Evolutionary conservation across 2,888 invertebrate species (phyloP).

Genomic region (Idaea straminata): DNA sequence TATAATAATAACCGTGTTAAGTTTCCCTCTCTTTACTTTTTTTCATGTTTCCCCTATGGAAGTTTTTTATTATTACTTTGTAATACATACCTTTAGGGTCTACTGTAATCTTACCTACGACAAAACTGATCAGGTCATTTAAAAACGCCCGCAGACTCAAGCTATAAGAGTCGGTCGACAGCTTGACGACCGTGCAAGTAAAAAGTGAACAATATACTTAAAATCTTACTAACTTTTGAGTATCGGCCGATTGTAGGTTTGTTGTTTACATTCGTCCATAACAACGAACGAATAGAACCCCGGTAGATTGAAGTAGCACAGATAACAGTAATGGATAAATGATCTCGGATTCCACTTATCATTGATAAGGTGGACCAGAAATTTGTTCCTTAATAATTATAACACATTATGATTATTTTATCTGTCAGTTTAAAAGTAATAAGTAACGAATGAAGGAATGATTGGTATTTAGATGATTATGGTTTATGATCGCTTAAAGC

Average conservation of each 20-base stretch:
- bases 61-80: neutral
- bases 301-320: constrained; percentile 68
- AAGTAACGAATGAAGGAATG: neutral
- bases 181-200: neutral
- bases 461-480: neutral
- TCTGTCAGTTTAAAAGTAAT: neutral
- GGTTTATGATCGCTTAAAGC: neutral
- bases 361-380: neutral
- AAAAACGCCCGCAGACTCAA: constrained; percentile 56
- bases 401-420: neutral
- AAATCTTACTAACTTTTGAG: no score
- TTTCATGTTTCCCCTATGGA: no score
- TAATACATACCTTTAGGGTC: neutral
- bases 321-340: constrained; percentile 43
- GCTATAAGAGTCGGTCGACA: neutral
- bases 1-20: no score
- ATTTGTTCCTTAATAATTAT: neutral
- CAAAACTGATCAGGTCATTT: constrained; percentile 74
- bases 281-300: constrained; percentile 45
- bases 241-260: neutral
- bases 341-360: neutral
- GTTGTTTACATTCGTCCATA: neutral
- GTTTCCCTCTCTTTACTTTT: no score
- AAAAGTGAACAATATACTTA: neutral
- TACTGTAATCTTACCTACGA: constrained; percentile 72